These are phyloP conservation scores for Azemiops feae DNA, from an alignment of 2,113 vertebrate genomes.

Conservation along the genomic window DNA sequence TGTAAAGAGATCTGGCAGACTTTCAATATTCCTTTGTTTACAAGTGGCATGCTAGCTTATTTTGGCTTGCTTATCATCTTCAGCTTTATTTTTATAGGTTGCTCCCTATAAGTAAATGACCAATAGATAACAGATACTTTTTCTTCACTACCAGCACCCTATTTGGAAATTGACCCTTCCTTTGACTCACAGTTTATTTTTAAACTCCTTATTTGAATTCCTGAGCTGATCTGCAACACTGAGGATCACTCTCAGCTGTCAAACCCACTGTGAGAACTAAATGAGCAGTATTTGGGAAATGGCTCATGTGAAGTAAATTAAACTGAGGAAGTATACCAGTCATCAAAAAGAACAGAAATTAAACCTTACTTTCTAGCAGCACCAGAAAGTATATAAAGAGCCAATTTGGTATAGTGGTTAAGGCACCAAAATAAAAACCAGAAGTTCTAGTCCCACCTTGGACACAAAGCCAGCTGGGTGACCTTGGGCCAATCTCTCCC, in stretches of 20 bases:
- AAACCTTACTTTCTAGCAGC: neutral
- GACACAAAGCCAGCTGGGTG: neutral
- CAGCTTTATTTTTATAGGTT: slow-evolving; percentile 33
- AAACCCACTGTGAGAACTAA: slow-evolving; percentile 35
- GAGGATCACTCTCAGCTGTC: slow-evolving; percentile 1
- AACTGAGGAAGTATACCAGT: slow-evolving; percentile 35
- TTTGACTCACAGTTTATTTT: slow-evolving; percentile 59
- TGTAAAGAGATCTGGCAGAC: neutral
- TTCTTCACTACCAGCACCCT: slow-evolving; percentile 41
- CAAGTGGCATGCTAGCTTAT: neutral
- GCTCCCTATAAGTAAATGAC: slow-evolving; percentile 50
- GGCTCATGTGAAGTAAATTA: neutral
- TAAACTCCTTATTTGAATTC: slow-evolving; percentile 47
- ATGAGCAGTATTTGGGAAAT: slow-evolving; percentile 3
- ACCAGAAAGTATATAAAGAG: neutral
- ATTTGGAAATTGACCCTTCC: slow-evolving; percentile 43
- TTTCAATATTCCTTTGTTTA: neutral
- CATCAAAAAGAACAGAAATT: slow-evolving; percentile 22
- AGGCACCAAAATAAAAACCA: neutral
- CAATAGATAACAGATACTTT: slow-evolving; percentile 36
- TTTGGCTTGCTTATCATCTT: neutral
- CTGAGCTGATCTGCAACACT: slow-evolving; percentile 42
- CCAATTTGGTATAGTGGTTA: neutral
- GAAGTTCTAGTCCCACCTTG: neutral
- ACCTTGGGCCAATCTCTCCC: neutral